phyloP scores from a whole-genome alignment of 2,888 invertebrate species.

The Apoderus coryli region DNA sequence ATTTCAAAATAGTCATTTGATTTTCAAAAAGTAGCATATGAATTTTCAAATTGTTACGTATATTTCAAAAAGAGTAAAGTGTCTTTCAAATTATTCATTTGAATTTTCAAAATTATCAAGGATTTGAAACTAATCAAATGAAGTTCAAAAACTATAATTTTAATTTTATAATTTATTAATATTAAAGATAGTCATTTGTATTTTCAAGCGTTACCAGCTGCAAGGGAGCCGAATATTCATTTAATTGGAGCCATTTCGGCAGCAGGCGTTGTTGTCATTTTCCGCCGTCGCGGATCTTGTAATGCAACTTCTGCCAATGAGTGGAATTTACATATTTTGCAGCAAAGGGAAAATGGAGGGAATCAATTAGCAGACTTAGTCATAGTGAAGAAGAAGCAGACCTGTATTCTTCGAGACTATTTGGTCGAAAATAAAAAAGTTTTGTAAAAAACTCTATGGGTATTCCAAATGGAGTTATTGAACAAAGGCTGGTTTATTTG shows the following conservation, averaged over 20 bases:
- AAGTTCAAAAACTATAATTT: too few relatives aligned
- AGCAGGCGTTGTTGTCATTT: slow-evolving; percentile 13
- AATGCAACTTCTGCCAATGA: slow-evolving; percentile 11
- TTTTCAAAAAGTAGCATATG: too few relatives aligned
- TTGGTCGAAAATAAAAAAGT: slow-evolving; percentile 9
- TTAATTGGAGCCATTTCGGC: slow-evolving; percentile 14
- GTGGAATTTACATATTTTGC: slow-evolving; percentile 8
- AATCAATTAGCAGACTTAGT: slow-evolving; percentile 13
- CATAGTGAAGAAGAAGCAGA: slow-evolving; percentile 14
- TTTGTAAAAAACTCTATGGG: slow-evolving; percentile 7
- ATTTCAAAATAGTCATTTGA: too few relatives aligned
- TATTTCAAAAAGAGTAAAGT: too few relatives aligned
- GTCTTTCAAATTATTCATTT: too few relatives aligned
- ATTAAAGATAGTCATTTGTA: too few relatives aligned
- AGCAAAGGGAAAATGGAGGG: slow-evolving; percentile 10
- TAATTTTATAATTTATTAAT: too few relatives aligned
- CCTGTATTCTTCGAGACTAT: slow-evolving; percentile 10
- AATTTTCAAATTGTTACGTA: too few relatives aligned
- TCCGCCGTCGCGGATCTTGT: slow-evolving; percentile 14
- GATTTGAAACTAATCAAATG: too few relatives aligned
- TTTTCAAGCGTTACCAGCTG: slow-evolving; percentile 12
- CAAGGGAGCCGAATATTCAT: slow-evolving; percentile 14
- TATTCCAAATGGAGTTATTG: slow-evolving; percentile 10
- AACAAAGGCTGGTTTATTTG: slow-evolving; percentile 11
- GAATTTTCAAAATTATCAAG: too few relatives aligned